phyloP scores from a whole-genome alignment of 2,113 vertebrate species.

The Coturnix japonica region DNA sequence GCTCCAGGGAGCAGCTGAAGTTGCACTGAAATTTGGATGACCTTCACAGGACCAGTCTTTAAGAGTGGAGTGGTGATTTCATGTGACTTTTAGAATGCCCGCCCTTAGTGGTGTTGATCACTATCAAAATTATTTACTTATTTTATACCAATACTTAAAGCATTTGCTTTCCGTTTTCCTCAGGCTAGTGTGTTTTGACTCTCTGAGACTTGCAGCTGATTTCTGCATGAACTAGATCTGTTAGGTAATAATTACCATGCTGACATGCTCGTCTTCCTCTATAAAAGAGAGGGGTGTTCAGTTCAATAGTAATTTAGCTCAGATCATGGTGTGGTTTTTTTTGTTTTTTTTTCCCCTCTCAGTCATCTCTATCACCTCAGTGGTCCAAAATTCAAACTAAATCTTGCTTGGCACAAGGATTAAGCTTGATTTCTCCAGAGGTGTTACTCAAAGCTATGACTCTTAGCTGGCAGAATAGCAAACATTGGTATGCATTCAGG shows the following conservation, averaged over 20 bases:
- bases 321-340: background rate
- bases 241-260: background rate
- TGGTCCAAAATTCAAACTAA: background rate
- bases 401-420: background rate
- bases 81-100: background rate
- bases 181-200: background rate
- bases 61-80: background rate
- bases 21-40: background rate
- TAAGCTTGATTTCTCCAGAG: background rate
- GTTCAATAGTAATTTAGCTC: background rate
- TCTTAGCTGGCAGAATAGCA: background rate
- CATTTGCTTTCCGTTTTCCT: background rate
- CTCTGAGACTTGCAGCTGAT: background rate
- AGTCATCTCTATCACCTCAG: background rate
- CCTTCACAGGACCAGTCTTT: background rate
- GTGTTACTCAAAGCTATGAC: background rate
- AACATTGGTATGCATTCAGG: background rate
- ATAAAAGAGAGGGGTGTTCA: background rate
- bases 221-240: background rate
- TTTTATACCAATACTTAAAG: background rate
- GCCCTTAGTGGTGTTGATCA: background rate
- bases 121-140: background rate
- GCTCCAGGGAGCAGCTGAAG: background rate
- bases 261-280: background rate
- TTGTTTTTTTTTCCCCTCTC: background rate